Base-by-base conservation (phyloP, 2,797 vertebrate species). In the Pipistrellus nathusii region DNA sequence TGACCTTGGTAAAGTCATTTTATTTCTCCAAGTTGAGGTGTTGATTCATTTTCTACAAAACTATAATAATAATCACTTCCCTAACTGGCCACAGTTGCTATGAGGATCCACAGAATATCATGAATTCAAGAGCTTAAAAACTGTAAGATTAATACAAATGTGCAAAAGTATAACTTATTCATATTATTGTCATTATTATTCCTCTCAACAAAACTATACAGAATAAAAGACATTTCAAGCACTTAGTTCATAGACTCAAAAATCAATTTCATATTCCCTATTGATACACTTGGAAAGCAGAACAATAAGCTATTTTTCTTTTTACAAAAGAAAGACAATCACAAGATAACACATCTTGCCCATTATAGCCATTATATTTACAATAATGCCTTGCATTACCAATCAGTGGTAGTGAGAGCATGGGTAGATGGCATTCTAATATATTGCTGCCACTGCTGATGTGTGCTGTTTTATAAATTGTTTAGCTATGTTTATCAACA, bases 1-100 rank as follows among this genome's bases (percentile, higher is more conserved):
- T 94, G 84, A 94, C 23, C 55, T 92, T 85, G 38, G n/a, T 44
- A 21, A 88, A 66, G n/a, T 72, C 38, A 62, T 57, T 80, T 85
- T 9, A 20, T 46, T 85, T 78, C 51, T 77, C 14, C 77, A 75
- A 85, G 1, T 44, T 83, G 82, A 6, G 30, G 6, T 48, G 27
- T 75, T 38, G 90, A 90, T 57, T 81, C 14, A 21, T 1, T 81
- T 90, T 71, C 30, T 68, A 3, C 8, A 88, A 82, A 69, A 59
- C 8, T 62, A 1, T 80, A 55, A 41, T 77, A 64, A 83, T n/a
- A 53, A 71, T 38, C 12, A 69, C n/a, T n/a, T 1, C 0, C 15
- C 38, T 68, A 89, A 21, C 35, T 25, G 3, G n/a, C 46, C 18
- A 78, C 4, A 76, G 27, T 20, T 41, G 14, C 27, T 72, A 1